These are phyloP conservation scores for Scelioninae gen. 1 DNA, from an alignment of 2,888 invertebrate species.

Conservation along the genomic window DNA sequence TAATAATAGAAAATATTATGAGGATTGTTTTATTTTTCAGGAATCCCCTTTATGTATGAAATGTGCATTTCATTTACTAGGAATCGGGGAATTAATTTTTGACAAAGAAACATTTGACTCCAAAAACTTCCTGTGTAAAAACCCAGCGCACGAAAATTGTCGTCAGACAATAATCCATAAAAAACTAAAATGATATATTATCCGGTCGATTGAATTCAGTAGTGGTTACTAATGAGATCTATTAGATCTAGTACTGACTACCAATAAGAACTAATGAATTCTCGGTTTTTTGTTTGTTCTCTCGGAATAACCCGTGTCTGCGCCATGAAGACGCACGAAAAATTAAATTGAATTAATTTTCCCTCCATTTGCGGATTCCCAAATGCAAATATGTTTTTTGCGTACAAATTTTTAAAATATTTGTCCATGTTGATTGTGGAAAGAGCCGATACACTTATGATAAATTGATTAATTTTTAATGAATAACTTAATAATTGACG, in stretches of 20 bases:
- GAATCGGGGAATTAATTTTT: neutral
- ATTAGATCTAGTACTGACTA: conserved; percentile 18
- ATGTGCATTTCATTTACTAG: neutral
- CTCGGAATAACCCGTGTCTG: conserved; percentile 2
- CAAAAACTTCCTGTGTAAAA: conserved; percentile 10
- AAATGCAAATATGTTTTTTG: neutral
- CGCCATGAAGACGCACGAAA: neutral
- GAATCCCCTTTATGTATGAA: neutral
- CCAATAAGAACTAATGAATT: conserved; percentile 18
- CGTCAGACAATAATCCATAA: conserved; percentile 11
- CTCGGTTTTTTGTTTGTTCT: conserved; percentile 4
- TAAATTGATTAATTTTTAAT: no score
- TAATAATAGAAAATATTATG: neutral
- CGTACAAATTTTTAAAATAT: neutral
- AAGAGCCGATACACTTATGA: no score
- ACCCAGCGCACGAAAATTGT: conserved; percentile 11
- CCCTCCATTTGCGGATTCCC: conserved; percentile 11
- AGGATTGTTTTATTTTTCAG: neutral
- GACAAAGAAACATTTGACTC: neutral
- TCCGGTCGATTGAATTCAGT: conserved; percentile 14
- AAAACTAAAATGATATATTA: conserved; percentile 31
- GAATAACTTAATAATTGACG: no score
- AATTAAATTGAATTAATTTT: conserved; percentile 7
- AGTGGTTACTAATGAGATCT: conserved; percentile 24
- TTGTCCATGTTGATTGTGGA: neutral